These are phyloP conservation scores for Ormyrus rosae DNA, from an alignment of 2,888 invertebrate genomes.

Conservation along the genomic window DNA sequence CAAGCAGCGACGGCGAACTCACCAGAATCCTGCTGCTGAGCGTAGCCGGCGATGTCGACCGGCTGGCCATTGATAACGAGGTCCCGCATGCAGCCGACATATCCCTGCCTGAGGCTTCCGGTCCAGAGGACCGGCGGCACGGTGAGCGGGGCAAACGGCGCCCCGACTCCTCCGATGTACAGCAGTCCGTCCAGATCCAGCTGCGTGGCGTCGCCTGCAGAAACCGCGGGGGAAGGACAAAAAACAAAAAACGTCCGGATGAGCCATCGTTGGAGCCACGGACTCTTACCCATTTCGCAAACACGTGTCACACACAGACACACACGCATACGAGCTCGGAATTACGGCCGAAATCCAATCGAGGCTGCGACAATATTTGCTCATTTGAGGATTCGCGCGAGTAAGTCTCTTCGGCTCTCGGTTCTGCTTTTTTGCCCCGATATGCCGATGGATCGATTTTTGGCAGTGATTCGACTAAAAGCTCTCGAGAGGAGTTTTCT, in stretches of 20 bases:
- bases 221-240: neutral
- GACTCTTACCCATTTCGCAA: too few species aligned
- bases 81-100: conserved; percentile 95
- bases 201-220: conserved; percentile 88
- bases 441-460: too few species aligned
- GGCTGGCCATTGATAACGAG: conserved; percentile 91
- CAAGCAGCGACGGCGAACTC: neutral
- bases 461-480: too few species aligned
- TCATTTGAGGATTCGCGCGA: neutral
- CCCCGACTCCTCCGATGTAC: conserved; percentile 92
- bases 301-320: too few species aligned
- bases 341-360: neutral
- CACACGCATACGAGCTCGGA: too few species aligned
- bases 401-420: neutral
- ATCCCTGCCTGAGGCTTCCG: conserved; percentile 91
- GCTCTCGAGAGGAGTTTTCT: too few species aligned
- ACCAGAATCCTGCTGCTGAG: conserved; percentile 93
- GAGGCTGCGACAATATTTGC: neutral
- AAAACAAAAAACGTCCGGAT: too few species aligned
- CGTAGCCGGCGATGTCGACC: conserved; percentile 91
- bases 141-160: conserved; percentile 85
- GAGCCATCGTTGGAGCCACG: too few species aligned
- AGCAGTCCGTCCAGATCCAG: conserved; percentile 92
- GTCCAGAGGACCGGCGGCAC: conserved; percentile 94
- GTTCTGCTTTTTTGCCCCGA: too few species aligned